These are phyloP conservation scores for Sialis lutaria DNA, from an alignment of 2,888 invertebrate species.

Conservation along the genomic window DNA sequence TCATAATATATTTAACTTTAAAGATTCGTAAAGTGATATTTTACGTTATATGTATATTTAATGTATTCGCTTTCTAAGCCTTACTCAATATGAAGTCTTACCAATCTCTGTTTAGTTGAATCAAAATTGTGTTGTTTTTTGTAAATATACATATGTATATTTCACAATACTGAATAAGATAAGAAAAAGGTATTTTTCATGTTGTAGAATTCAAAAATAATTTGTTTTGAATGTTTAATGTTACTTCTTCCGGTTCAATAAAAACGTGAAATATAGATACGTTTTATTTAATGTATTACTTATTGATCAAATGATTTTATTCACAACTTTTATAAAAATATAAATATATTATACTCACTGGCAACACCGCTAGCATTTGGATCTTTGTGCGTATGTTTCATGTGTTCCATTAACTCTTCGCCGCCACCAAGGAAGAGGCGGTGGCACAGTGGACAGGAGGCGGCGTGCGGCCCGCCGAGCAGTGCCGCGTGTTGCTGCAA, in stretches of 20 bases:
- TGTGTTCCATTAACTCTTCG: slow-evolving; percentile 87
- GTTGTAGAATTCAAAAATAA: too few relatives aligned
- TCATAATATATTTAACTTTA: too few relatives aligned
- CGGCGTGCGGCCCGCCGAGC: slow-evolving; percentile 81
- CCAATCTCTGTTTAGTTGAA: too few relatives aligned
- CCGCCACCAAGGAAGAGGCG: slow-evolving; percentile 86
- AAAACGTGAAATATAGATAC: background rate
- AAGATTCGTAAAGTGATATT: too few relatives aligned
- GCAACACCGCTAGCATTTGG: slow-evolving; percentile 76
- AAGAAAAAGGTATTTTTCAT: too few relatives aligned
- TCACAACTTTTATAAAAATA: background rate
- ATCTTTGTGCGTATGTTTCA: slow-evolving; percentile 91
- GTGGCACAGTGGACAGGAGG: slow-evolving; percentile 85
- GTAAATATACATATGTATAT: too few relatives aligned
- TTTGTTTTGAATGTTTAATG: background rate
- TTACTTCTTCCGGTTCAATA: background rate
- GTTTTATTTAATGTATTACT: background rate
- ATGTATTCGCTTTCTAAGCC: too few relatives aligned
- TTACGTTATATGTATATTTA: too few relatives aligned
- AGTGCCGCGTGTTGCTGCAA: slow-evolving; percentile 91
- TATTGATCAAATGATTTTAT: background rate
- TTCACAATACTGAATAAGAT: too few relatives aligned
- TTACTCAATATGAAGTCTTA: too few relatives aligned
- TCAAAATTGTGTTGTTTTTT: too few relatives aligned
- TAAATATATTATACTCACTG: slow-evolving; percentile 48